phyloP scores from a whole-genome alignment of 2,888 invertebrate species.

The Lumbricus terrestris region DNA sequence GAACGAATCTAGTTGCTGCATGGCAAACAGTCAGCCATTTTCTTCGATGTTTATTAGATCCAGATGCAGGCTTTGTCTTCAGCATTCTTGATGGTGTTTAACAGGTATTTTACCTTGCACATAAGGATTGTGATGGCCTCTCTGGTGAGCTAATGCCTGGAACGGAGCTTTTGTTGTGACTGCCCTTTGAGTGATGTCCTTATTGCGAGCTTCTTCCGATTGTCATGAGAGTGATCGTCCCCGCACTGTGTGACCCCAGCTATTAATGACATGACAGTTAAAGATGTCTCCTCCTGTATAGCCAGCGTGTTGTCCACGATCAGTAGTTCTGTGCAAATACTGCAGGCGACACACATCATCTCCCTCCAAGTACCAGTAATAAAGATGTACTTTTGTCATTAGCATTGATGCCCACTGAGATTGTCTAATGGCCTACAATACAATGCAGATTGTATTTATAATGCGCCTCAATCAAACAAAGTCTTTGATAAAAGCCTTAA shows the following conservation, averaged over 20 bases:
- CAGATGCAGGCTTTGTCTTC: not conserved
- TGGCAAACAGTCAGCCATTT: not conserved
- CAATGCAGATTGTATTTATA: too few species aligned
- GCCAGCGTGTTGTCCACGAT: not conserved
- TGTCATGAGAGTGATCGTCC: not conserved
- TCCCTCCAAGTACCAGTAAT: not conserved
- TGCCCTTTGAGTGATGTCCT: not conserved
- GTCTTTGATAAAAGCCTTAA: too few species aligned
- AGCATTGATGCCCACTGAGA: not conserved
- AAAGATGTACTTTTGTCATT: not conserved
- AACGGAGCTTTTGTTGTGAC: not conserved
- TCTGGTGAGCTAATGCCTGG: not conserved
- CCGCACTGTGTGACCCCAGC: not conserved
- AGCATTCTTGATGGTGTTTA: not conserved
- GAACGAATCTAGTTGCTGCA: not conserved
- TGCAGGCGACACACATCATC: not conserved
- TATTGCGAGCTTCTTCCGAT: not conserved
- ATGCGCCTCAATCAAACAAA: too few species aligned
- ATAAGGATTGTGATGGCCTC: not conserved
- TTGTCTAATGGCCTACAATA: too few species aligned
- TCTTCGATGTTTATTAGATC: not conserved
- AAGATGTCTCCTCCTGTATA: not conserved
- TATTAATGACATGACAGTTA: not conserved
- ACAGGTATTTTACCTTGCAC: not conserved
- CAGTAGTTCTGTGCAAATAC: not conserved